Conservation (phyloP, 2,888 invertebrate species). For the Crioceris asparagi region DNA sequence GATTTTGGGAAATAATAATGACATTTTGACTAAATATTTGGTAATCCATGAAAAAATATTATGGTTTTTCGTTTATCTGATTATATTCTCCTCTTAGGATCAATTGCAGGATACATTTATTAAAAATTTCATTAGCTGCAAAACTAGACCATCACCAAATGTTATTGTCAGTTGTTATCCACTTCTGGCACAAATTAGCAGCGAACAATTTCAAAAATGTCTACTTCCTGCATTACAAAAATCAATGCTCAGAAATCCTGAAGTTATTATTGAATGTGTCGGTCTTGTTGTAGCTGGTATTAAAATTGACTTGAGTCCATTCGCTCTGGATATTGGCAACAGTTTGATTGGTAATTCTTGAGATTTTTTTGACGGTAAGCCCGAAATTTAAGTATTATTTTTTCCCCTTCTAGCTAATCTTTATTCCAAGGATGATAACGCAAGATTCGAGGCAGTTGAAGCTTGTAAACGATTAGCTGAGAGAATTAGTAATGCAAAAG, state of each 20-base stretch:
- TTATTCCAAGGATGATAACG: constrained; percentile 72
- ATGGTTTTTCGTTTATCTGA: no score
- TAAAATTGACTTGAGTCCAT: constrained; percentile 64
- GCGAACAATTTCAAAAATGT: constrained; percentile 58
- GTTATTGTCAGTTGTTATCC: constrained; percentile 56
- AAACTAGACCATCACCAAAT: constrained; percentile 59
- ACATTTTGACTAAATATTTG: constrained; percentile 42
- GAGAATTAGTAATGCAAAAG: constrained; percentile 56
- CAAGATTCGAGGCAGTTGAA: constrained; percentile 61
- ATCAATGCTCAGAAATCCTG: constrained; percentile 87
- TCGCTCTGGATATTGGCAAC: constrained; percentile 69
- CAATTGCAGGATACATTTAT: constrained; percentile 59
- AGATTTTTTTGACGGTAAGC: not conserved
- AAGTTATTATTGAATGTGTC: constrained; percentile 75
- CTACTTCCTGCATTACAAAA: constrained; percentile 81
- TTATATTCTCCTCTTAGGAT: constrained; percentile 40
- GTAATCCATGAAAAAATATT: no score
- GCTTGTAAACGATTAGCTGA: constrained; percentile 60
- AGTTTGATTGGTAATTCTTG: constrained; percentile 55
- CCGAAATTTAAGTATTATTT: not conserved
- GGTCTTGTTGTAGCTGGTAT: constrained; percentile 62
- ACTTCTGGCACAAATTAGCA: constrained; percentile 50
- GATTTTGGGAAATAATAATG: constrained; percentile 40
- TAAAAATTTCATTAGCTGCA: constrained; percentile 67
- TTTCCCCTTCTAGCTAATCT: constrained; percentile 52